Percentiles rank a stretch among this genome's conserved stretches.
These are phyloP conservation scores for Mythimna vitellina DNA, from an alignment of 2,888 invertebrate species.

Conservation along the genomic window DNA sequence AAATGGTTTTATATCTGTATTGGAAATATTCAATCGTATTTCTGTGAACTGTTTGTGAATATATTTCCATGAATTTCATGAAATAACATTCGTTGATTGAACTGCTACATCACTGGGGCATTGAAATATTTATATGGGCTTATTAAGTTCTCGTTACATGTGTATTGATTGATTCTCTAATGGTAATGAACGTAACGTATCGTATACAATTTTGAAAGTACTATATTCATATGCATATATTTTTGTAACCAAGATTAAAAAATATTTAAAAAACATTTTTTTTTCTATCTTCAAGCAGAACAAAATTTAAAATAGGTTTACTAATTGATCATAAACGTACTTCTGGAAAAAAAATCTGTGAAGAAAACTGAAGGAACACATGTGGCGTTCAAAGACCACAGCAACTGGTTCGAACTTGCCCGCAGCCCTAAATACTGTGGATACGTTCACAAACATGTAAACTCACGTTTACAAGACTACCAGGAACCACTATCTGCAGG, in stretches of 20 bases:
- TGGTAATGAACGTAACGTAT: background rate
- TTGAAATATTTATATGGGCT: background rate
- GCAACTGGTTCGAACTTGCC: no score
- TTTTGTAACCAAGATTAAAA: background rate
- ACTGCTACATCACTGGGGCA: background rate
- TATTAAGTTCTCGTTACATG: background rate
- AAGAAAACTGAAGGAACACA: no score
- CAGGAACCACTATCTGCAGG: no score
- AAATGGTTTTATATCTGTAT: conserved; percentile 5
- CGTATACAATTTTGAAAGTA: background rate
- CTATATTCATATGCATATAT: background rate
- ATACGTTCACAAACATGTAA: no score
- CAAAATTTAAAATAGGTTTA: no score
- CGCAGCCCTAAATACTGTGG: no score
- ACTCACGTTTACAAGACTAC: no score
- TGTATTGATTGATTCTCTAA: background rate
- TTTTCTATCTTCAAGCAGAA: no score
- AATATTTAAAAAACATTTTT: no score
- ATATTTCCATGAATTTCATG: background rate
- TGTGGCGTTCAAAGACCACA: no score
- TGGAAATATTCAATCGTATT: conserved; percentile 11
- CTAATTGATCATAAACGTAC: no score
- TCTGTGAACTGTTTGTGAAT: conserved; percentile 1
- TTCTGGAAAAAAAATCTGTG: no score
- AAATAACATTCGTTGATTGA: background rate